phyloP scores from a whole-genome alignment of 2,797 vertebrate species.

The Typhlichthys subterraneus region DNA sequence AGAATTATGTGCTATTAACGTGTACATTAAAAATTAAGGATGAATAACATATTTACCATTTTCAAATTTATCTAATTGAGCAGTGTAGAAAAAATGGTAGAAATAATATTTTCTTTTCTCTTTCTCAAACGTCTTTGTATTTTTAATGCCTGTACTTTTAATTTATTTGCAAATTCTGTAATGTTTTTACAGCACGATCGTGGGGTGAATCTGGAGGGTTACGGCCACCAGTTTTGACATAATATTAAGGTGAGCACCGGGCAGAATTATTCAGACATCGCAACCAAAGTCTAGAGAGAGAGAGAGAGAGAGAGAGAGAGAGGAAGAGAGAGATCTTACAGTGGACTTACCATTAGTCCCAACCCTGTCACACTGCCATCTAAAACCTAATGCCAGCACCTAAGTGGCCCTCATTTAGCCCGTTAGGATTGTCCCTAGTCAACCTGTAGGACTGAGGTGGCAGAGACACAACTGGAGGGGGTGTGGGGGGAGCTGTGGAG shows the following conservation, averaged over 20 bases:
- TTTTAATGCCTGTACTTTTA: not conserved
- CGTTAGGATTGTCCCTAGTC: conserved; percentile 55
- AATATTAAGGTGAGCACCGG: conserved; percentile 50
- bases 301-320: not conserved
- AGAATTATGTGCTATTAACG: too few species aligned
- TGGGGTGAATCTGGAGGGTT: conserved; percentile 42
- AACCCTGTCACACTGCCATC: conserved; percentile 54
- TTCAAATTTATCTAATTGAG: too few species aligned
- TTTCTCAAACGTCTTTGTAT: not conserved
- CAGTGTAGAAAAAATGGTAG: too few species aligned
- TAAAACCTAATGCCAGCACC: conserved; percentile 47
- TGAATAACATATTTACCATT: too few species aligned
- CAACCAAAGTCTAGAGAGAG: conserved; percentile 32
- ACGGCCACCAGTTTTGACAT: conserved; percentile 53
- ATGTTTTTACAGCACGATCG: conserved; percentile 46
- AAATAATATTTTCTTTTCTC: not conserved
- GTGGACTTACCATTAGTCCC: conserved; percentile 54
- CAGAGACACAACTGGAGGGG: conserved; percentile 20
- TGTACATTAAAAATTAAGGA: too few species aligned
- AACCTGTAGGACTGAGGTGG: conserved; percentile 34
- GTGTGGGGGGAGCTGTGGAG: conserved; percentile 29
- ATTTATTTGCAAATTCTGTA: conserved; percentile 27
- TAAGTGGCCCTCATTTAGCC: conserved; percentile 71
- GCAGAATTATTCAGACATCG: conserved; percentile 62
- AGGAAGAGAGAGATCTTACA: conserved; percentile 34